These are phyloP conservation scores for Noctua comes DNA, from an alignment of 2,888 invertebrate genomes.

Conservation along the genomic window DNA sequence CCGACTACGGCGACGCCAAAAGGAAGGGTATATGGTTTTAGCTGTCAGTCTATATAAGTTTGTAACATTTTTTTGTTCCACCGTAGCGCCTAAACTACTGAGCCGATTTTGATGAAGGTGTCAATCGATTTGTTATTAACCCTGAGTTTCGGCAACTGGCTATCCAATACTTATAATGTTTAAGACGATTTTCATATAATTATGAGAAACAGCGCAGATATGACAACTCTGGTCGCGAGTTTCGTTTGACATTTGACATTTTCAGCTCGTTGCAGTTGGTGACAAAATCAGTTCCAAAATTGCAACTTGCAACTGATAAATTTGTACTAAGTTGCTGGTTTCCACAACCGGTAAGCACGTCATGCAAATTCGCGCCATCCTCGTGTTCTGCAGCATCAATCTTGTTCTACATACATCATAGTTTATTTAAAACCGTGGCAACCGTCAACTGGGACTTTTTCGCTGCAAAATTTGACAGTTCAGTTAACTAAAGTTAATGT, in stretches of 20 bases:
- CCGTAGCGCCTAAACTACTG: background rate
- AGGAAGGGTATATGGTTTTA: background rate
- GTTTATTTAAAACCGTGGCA: background rate
- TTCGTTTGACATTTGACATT: background rate
- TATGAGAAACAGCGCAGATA: background rate
- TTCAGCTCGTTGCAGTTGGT: background rate
- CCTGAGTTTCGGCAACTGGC: background rate
- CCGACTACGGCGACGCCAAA: background rate
- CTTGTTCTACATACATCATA: background rate
- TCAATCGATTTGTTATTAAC: background rate
- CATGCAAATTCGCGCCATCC: background rate
- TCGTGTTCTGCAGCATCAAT: background rate
- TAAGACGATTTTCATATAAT: background rate
- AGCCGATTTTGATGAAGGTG: background rate
- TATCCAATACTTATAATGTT: background rate
- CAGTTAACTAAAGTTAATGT: background rate
- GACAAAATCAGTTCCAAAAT: background rate
- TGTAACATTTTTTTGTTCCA: background rate
- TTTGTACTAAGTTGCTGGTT: background rate
- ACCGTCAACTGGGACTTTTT: background rate
- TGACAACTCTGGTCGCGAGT: background rate
- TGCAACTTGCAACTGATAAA: background rate
- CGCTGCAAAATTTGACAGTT: background rate
- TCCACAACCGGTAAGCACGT: background rate
- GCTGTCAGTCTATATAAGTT: background rate